These are phyloP conservation scores for Trinorchestia longiramus DNA, from an alignment of 1,140 invertebrate species.

Conservation along the genomic window DNA sequence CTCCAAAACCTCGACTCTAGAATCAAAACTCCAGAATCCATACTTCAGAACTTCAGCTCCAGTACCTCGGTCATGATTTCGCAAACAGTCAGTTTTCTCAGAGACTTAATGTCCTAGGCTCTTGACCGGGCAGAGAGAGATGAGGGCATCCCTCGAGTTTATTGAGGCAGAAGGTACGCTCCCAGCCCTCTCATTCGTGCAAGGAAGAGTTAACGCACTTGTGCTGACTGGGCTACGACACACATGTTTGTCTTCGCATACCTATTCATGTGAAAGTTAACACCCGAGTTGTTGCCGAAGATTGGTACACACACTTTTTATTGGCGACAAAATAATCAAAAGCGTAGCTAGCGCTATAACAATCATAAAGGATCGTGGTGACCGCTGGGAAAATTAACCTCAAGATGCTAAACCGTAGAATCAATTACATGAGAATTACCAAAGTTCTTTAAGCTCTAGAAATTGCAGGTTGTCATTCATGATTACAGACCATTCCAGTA, in stretches of 20 bases:
- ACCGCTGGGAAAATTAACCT: background rate
- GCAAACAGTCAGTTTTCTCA: too few species aligned
- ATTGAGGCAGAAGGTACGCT: too few species aligned
- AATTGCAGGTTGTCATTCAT: background rate
- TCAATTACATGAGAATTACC: background rate
- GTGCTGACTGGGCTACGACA: too few species aligned
- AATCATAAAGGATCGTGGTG: background rate
- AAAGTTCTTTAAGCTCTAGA: background rate
- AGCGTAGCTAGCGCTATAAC: background rate
- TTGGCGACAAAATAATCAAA: background rate
- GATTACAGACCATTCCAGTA: background rate
- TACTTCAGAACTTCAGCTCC: background rate
- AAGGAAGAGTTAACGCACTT: too few species aligned
- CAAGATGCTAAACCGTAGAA: background rate
- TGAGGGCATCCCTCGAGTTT: too few species aligned
- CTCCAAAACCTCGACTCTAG: background rate
- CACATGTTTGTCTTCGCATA: too few species aligned
- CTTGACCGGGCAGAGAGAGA: too few species aligned
- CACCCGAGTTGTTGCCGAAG: too few species aligned
- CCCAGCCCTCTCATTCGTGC: too few species aligned
- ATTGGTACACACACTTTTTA: background rate
- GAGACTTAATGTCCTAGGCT: too few species aligned
- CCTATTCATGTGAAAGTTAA: too few species aligned
- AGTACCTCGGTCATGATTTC: background rate
- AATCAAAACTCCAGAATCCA: background rate